These are phyloP conservation scores for Nemurella pictetii DNA, from an alignment of 2,888 invertebrate genomes.

Conservation along the genomic window DNA sequence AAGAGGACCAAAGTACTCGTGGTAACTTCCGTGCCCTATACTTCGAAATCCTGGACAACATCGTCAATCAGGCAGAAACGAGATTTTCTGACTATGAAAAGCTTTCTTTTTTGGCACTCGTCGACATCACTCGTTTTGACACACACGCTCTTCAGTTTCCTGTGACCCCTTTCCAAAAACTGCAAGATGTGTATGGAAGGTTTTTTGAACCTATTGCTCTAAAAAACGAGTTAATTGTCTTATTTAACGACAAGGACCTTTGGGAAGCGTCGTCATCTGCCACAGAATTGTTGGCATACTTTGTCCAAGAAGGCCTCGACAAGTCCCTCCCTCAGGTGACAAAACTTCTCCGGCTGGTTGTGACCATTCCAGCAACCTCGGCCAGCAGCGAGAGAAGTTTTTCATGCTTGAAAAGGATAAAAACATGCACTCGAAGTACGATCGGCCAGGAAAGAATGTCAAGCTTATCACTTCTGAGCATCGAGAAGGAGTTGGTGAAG, in stretches of 20 bases:
- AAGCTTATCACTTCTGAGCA: neutral
- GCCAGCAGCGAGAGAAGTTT: neutral
- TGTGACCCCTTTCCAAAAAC: neutral
- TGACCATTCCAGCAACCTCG: neutral
- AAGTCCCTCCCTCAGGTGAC: neutral
- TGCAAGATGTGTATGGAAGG: neutral
- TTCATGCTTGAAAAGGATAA: neutral
- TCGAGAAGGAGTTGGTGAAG: conserved; percentile 3
- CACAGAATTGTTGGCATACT: too few relatives aligned
- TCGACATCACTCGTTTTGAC: neutral
- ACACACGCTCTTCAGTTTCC: neutral
- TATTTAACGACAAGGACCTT: neutral
- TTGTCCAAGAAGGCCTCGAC: neutral
- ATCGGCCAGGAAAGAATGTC: neutral
- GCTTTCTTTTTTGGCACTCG: neutral
- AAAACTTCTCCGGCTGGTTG: neutral
- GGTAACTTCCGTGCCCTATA: neutral
- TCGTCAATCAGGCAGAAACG: neutral
- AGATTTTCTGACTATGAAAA: neutral
- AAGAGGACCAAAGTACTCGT: too few relatives aligned
- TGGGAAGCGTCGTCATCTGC: too few relatives aligned
- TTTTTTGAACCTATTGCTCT: neutral
- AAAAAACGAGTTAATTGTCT: neutral
- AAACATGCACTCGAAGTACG: neutral
- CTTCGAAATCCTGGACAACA: conserved; percentile 13